Conservation (phyloP, 1,140 invertebrate species). For the Drosophila seguyi region DNA sequence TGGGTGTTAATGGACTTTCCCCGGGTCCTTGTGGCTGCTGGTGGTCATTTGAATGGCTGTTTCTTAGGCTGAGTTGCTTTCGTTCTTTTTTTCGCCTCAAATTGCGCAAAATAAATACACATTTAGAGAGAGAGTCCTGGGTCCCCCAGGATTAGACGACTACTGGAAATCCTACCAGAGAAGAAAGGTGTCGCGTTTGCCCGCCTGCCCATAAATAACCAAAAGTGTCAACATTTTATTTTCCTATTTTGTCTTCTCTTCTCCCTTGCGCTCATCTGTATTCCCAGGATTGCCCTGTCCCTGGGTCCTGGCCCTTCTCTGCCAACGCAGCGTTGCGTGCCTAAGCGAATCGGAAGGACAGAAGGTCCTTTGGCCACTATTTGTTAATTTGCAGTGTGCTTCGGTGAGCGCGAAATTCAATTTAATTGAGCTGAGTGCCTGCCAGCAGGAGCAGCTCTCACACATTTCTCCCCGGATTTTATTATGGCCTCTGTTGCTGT, state of each 20-base stretch:
- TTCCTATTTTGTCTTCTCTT: conserved; percentile 73
- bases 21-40: conserved; percentile 11
- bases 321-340: conserved; percentile 74
- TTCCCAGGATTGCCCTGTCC: conserved; percentile 12
- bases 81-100: conserved; percentile 38
- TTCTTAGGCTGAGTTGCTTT: conserved; percentile 49
- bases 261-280: not conserved
- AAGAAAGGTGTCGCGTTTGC: conserved; percentile 63
- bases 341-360: conserved; percentile 78
- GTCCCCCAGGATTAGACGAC: conserved; percentile 68
- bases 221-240: conserved; percentile 84
- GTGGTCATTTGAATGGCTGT: conserved; percentile 82
- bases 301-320: conserved; percentile 2
- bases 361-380: conserved; percentile 59
- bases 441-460: conserved; percentile 58
- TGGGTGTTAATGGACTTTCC: conserved; percentile 79
- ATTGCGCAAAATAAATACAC: conserved; percentile 81
- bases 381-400: conserved; percentile 83
- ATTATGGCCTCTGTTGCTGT: conserved; percentile 62
- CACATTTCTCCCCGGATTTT: conserved; percentile 80
- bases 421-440: conserved; percentile 83
- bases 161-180: conserved; percentile 1
- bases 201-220: conserved; percentile 80
- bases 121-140: conserved; percentile 56
- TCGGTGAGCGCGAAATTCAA: conserved; percentile 83